phyloP scores from a whole-genome alignment of 2,888 invertebrate species.

The Campoplex nolae region DNA sequence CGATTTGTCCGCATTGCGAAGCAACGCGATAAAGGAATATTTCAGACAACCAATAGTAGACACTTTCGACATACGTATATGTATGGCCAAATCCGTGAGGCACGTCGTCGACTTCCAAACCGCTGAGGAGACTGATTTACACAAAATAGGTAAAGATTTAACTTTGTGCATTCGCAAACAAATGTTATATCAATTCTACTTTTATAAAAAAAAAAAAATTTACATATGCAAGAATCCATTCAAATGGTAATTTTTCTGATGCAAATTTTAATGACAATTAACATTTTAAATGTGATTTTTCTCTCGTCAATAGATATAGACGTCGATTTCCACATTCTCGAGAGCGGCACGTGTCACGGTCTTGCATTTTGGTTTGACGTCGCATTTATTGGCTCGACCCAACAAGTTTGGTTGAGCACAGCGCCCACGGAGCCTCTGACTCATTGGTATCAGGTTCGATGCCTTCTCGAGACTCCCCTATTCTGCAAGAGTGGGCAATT shows the following conservation, averaged over 20 bases:
- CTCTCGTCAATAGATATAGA: slow-evolving; percentile 90
- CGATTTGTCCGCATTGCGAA: slow-evolving; percentile 95
- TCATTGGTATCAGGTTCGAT: slow-evolving; percentile 99
- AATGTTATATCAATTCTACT: too few species aligned
- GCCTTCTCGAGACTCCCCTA: slow-evolving; percentile 96
- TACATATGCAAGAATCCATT: too few species aligned
- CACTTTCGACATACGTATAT: slow-evolving; percentile 98
- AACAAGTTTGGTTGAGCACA: slow-evolving; percentile 98
- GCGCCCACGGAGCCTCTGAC: slow-evolving; percentile 99
- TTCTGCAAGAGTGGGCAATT: slow-evolving; percentile 97
- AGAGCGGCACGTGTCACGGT: slow-evolving; percentile 98
- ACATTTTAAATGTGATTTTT: neutral
- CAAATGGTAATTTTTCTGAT: neutral
- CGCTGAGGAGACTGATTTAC: slow-evolving; percentile 96
- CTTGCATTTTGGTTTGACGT: slow-evolving; percentile 99
- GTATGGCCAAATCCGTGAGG: slow-evolving; percentile 96
- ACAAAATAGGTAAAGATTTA: slow-evolving; percentile 89
- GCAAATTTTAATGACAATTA: slow-evolving; percentile 45
- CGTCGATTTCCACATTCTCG: slow-evolving; percentile 95
- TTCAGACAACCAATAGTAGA: slow-evolving; percentile 99
- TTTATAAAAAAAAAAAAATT: too few species aligned
- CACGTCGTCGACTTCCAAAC: slow-evolving; percentile 97
- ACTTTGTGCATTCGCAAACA: too few species aligned
- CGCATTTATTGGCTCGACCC: slow-evolving; percentile 95
- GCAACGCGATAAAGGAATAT: slow-evolving; percentile 98